Percentiles rank a stretch among this genome's conserved stretches.
Evolutionary conservation across 1,140 invertebrate species (phyloP).

Genomic region (Nomia melanderi): DNA sequence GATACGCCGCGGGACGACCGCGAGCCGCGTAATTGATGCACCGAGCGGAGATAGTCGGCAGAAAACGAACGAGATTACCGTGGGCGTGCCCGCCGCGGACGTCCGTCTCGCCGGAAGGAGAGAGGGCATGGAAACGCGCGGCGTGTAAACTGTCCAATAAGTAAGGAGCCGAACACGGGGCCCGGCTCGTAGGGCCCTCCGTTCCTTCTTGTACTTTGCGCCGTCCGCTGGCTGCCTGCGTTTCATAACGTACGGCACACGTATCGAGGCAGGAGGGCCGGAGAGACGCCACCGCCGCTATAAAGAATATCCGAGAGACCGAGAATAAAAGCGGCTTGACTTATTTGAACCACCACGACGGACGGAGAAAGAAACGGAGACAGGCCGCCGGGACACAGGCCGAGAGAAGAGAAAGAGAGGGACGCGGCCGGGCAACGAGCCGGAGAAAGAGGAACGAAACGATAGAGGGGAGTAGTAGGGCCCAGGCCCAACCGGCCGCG

Average conservation of each 20-base stretch:
- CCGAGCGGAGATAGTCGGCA: not conserved
- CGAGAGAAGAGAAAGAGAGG: constrained; percentile 6
- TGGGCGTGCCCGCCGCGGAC: not conserved
- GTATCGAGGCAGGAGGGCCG: constrained; percentile 24
- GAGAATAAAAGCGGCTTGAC: constrained; percentile 77
- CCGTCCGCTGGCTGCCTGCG: constrained; percentile 52
- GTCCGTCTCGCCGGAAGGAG: too few relatives aligned
- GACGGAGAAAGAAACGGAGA: constrained; percentile 42
- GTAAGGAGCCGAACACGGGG: constrained; percentile 72
- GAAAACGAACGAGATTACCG: not conserved
- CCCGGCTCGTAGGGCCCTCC: constrained; percentile 60
- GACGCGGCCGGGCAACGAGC: not conserved
- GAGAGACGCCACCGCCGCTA: constrained; percentile 53
- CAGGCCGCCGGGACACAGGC: constrained; percentile 5
- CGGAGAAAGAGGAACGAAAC: constrained; percentile 10
- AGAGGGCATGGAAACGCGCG: constrained; percentile 62
- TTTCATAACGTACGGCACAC: constrained; percentile 63
- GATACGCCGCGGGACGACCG: not conserved
- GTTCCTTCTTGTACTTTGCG: constrained; percentile 70
- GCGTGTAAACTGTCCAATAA: constrained; percentile 80
- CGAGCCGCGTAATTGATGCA: not conserved
- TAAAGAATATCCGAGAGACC: constrained; percentile 76
- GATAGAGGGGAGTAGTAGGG: constrained; percentile 12
- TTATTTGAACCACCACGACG: constrained; percentile 73
- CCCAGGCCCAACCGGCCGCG: constrained; percentile 33